Evolutionary conservation across 1,140 invertebrate genomes (phyloP).

Genomic region (Sycophaga agraensis): DNA sequence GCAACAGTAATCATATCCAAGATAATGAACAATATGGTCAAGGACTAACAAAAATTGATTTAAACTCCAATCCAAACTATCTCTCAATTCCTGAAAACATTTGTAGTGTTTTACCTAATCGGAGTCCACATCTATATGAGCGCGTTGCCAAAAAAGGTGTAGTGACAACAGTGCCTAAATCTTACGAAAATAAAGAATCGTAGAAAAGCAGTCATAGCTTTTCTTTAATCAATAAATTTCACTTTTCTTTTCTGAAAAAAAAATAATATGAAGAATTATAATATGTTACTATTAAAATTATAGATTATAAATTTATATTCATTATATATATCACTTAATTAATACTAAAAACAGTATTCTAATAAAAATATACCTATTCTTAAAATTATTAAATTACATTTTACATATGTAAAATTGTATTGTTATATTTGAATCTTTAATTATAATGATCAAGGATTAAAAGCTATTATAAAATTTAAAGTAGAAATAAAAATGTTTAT

Average conservation of each 20-base stretch:
- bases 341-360: too few relatives aligned
- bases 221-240: neutral
- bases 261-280: neutral
- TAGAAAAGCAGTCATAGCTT: neutral
- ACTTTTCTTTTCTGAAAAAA: constrained; percentile 19
- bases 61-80: constrained; percentile 23
- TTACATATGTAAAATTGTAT: too few relatives aligned
- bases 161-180: neutral
- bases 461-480: too few relatives aligned
- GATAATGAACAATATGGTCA: neutral
- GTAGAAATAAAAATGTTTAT: too few relatives aligned
- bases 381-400: too few relatives aligned
- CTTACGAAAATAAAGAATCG: constrained; percentile 2
- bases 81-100: constrained; percentile 10
- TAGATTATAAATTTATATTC: too few relatives aligned
- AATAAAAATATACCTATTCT: too few relatives aligned
- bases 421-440: too few relatives aligned
- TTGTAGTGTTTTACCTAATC: constrained; percentile 39
- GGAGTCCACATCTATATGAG: constrained; percentile 39
- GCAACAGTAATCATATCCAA: neutral
- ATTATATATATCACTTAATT: too few relatives aligned
- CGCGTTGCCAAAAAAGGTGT: neutral
- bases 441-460: too few relatives aligned
- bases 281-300: too few relatives aligned
- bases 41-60: neutral